phyloP scores from a whole-genome alignment of 2,113 vertebrate genomes.

The Myanophis thanlyinensis region DNA sequence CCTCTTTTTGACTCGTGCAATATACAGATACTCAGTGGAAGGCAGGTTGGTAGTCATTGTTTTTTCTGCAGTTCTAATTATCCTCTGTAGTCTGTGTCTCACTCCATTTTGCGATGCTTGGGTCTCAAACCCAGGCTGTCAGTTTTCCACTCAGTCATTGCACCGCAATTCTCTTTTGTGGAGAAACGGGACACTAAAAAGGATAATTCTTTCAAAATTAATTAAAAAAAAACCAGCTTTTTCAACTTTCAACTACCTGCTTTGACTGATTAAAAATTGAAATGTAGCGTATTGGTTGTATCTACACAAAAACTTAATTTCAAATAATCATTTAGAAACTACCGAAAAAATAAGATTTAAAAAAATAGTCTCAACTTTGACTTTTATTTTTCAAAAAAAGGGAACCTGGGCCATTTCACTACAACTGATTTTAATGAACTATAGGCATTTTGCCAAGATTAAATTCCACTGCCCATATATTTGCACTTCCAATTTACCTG shows the following conservation, averaged over 20 bases:
- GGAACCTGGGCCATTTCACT: not conserved
- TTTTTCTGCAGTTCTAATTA: too few species aligned
- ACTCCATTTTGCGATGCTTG: too few species aligned
- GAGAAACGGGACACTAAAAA: not conserved
- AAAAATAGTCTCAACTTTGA: not conserved
- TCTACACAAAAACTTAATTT: not conserved
- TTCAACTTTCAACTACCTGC: not conserved
- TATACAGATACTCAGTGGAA: too few species aligned
- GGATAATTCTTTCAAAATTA: conserved; percentile 26
- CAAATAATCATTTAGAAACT: not conserved
- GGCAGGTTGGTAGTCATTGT: too few species aligned
- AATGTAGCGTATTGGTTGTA: not conserved
- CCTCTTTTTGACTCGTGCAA: too few species aligned
- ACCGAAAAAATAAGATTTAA: not conserved
- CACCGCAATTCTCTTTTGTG: not conserved
- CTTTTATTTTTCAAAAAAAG: not conserved
- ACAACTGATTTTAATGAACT: not conserved
- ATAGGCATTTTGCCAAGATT: not conserved
- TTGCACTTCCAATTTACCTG: conserved; percentile 2
- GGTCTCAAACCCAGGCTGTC: too few species aligned
- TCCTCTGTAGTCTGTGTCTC: too few species aligned
- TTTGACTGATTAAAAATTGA: not conserved
- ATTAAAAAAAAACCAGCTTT: not conserved
- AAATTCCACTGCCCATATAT: not conserved
- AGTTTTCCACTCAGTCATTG: too few species aligned